Base-by-base conservation (phyloP, 2,888 invertebrate genomes). In the Pheosia gnoma region DNA sequence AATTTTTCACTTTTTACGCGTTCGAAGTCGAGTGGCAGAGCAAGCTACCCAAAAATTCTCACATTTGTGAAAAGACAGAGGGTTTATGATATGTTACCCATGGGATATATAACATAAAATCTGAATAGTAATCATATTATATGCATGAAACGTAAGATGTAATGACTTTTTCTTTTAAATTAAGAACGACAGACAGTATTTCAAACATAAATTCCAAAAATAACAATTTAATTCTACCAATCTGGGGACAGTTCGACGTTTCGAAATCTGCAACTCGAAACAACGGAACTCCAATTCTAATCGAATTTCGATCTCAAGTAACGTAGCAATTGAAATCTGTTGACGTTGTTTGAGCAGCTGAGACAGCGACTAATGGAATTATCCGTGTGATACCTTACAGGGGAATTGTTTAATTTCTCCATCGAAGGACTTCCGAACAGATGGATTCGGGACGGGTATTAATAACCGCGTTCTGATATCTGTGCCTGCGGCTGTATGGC, bases 331-430 rank as follows among this genome's bases (percentile, higher is more conserved):
- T 66, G 67, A 70, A 79, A 70, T 68, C 61, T 65, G 67, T 60
- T 59, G 65, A 57, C 58, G 65, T 69, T 68, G 72, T 66, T 66
- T 62, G 61, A 62, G 37, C 62, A 60, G 45, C 57, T 57, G 69
- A 68, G 66, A 61, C 66, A 51, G 53, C 45, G 62, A 61, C 70
- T 75, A 78, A 80, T 74, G 62, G 69, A 73, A 77, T 80, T 79
- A 79, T 74, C 65, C 70, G 68, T 66, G 65, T 63, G 74, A 79
- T 80, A 70, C 76, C 70, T 78, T 72, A 68, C 70, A 67, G 65
- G 65, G 65, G 68, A 77, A 78, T 73, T 74, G 71, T 75, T 77
- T 74, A 76, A 78, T 77, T 74, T 70, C 65, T 58, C 61, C 47
- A 62, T 60, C 59, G 61, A 11, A 36, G 45, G 10, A 45, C 13